Base-by-base conservation (phyloP, 2,113 vertebrate species). In the Calyptomena viridis region DNA sequence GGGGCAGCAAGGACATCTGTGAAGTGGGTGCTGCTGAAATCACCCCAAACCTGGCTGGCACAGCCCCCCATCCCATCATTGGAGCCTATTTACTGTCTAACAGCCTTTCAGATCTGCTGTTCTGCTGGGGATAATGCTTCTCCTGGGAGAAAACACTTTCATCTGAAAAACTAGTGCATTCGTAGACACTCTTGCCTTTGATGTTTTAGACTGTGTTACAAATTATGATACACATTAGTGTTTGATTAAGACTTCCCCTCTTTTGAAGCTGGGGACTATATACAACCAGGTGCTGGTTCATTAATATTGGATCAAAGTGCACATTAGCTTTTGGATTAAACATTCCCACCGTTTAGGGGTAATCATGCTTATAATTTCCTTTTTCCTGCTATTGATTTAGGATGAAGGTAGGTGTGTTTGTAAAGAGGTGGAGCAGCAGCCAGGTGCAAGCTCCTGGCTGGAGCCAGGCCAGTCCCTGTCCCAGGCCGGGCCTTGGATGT, bases 251-350 rank as follows among this genome's bases (percentile, higher is more conserved):
- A 94, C 90, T 97, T 95, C 92, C 94, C 94, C 95, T 97, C 90
- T 94, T 95, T 96, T 96, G 95, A 97, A 97, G 92, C 94, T 87
- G 67, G 86, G 84, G 64, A 91, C 3, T 68, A 87, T 64, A 77
- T 5, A 94, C 82, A 96, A 78, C 92, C 92, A 96, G 93, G 96
- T 95, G 95, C 90, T 93, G 77, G 78, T 92, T 96, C 93, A 97
- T 96, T 96, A 97, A 97, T 96, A 82, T 87, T 94, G 95, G 92
- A 97, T 96, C 95, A 97, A 97, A 97, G 94, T 93, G 93, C 72
- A 81, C 89, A 95, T 96, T 96, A 94, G 90, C 85, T 96, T 88
- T 93, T 72, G 90, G 94, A 96, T 97, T 96, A 94, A 96, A 94
- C 88, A 87, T 94, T 95, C 94, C 69, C 84, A 69, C 90, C 30